phyloP scores from a whole-genome alignment of 2,113 vertebrate genomes.

The Podilymbus podiceps region DNA sequence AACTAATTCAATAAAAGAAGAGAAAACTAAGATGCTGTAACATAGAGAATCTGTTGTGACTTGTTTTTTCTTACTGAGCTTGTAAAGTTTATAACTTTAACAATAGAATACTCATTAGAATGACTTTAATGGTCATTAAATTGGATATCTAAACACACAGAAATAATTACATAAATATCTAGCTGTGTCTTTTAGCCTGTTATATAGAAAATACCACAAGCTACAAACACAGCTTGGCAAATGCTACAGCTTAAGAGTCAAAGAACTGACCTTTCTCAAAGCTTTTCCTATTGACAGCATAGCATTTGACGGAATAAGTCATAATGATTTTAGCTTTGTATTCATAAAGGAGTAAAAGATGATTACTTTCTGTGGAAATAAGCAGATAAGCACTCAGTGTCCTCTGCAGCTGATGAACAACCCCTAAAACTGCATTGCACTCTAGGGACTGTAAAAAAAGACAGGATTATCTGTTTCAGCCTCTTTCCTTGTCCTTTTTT shows the following conservation, averaged over 20 bases:
- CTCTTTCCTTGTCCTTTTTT: neutral
- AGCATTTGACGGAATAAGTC: constrained; percentile 47
- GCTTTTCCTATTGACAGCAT: neutral
- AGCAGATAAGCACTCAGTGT: neutral
- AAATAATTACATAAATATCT: neutral
- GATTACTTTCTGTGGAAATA: constrained; percentile 13
- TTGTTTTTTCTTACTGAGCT: neutral
- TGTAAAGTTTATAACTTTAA: neutral
- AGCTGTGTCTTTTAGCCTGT: neutral
- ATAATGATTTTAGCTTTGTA: constrained; percentile 45
- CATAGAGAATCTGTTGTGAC: neutral
- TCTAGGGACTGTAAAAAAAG: neutral
- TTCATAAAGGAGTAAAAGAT: constrained; percentile 6
- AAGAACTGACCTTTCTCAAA: constrained; percentile 37
- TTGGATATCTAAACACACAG: neutral
- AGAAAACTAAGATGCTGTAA: neutral
- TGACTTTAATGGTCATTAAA: neutral
- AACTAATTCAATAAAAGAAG: neutral
- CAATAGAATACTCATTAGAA: neutral
- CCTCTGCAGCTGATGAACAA: constrained; percentile 29
- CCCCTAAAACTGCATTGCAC: neutral
- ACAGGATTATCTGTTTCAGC: neutral
- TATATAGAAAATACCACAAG: neutral
- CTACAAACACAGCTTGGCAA: neutral
- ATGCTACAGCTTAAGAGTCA: neutral